Evolutionary conservation across 2,797 vertebrate genomes (phyloP).

Genomic region (Graptemys geographica): DNA sequence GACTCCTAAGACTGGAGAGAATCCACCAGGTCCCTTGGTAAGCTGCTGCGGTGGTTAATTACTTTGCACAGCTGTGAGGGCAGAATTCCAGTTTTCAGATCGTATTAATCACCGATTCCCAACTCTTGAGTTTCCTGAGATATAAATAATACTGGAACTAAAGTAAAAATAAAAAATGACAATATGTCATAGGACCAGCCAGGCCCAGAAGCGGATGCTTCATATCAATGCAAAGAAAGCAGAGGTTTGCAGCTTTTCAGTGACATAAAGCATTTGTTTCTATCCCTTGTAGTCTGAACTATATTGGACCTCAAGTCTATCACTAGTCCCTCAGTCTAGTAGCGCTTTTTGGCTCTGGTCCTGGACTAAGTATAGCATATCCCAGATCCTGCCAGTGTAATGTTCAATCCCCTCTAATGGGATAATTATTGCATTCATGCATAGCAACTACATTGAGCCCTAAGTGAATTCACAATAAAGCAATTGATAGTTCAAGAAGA

Average conservation of each 20-base stretch:
- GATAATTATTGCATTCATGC: neutral
- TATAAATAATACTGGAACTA: neutral
- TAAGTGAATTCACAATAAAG: slow-evolving; percentile 31
- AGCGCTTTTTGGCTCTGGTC: neutral
- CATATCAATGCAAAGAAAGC: neutral
- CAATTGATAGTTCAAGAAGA: slow-evolving; percentile 6
- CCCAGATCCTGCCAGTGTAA: neutral
- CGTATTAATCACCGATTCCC: neutral
- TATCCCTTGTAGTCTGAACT: neutral
- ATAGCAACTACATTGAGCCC: neutral
- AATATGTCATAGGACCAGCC: slow-evolving; percentile 22
- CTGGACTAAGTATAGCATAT: neutral
- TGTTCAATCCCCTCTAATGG: slow-evolving; percentile 14
- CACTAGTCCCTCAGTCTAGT: neutral
- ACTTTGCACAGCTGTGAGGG: neutral
- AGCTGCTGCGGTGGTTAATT: neutral
- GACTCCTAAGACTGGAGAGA: neutral
- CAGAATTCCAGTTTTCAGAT: neutral
- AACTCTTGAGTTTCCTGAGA: neutral
- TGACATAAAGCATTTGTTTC: slow-evolving; percentile 30
- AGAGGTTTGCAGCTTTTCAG: slow-evolving; percentile 34
- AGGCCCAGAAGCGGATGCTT: neutral
- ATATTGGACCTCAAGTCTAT: neutral
- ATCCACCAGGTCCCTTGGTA: neutral
- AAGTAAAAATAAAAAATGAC: neutral